Base-by-base conservation (phyloP, 1,140 invertebrate genomes). In the Chrysomallon squamiferum region DNA sequence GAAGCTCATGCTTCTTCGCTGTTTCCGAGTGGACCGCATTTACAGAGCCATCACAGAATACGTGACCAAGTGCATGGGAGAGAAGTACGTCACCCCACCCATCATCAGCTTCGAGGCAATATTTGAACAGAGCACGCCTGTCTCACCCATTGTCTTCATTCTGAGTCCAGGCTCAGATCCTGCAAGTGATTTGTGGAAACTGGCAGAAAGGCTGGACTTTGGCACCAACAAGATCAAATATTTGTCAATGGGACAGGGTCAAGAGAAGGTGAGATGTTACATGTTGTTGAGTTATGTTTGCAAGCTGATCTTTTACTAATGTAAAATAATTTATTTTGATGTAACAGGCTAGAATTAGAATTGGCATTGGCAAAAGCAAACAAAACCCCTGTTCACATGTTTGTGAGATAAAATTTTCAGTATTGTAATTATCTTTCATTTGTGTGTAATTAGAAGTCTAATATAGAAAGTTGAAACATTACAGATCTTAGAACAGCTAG, bases 101-200 rank as follows among this genome's bases (percentile, higher is more conserved):
- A 91, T 93, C 50, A 89, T 94, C 64, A 90, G 91, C 75, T 90
- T 94, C 62, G 90, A 93, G 66, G 88, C 88, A 67, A 93, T 96
- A 65, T 94, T 89, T 77, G 91, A 94, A 62, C 93, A 95, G 81
- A 94, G 92, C 64, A 90, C 89, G 0, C 88, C 92, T 0, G 88
- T 82, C 7, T 94, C 91, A 64, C 93, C 94, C 0, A 91, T 95
- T 18, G 90, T 95, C 50, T 95, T 97, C 78, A 92, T 96, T 62
- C 86, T 95, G 27, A 94, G 92, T 77, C 92, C 93, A 11, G 93
- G 93, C 0, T 93, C 93, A 0, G 94, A 97, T 87, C 93, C 94
- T 25, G 93, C 93, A 0, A 90, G 88, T 52, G 93, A 96, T 79
- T 81, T 97, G n/a, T 92, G 94, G 88, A 95, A 95, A 84, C 79